These are phyloP conservation scores for Podiceps cristatus DNA, from an alignment of 2,113 vertebrate genomes.

Conservation along the genomic window DNA sequence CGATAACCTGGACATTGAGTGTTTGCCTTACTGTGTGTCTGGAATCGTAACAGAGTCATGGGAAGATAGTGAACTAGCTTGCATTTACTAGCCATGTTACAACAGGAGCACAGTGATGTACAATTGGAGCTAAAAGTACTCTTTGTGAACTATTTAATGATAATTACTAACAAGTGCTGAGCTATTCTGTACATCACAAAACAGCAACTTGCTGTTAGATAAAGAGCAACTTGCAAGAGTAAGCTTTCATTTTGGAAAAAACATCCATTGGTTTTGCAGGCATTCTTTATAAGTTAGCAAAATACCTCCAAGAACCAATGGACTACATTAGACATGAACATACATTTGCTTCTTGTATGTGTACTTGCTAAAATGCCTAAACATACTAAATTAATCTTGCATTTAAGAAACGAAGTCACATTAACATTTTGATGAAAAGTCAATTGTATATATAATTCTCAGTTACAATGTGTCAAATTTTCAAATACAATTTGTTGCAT, in stretches of 20 bases:
- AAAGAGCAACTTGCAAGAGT: neutral
- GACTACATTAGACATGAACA: neutral
- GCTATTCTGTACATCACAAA: neutral
- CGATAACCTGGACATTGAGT: neutral
- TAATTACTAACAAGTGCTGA: neutral
- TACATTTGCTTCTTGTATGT: neutral
- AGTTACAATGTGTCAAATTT: neutral
- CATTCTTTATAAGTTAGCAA: neutral
- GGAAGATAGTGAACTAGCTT: neutral
- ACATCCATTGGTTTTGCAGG: neutral
- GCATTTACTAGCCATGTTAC: neutral
- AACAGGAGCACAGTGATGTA: neutral
- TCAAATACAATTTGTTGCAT: too few relatives aligned
- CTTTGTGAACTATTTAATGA: neutral
- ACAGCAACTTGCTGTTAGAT: neutral
- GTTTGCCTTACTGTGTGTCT: neutral
- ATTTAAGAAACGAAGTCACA: neutral
- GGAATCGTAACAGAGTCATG: neutral
- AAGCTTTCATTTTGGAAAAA: neutral
- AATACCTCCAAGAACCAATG: neutral
- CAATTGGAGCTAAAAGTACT: neutral
- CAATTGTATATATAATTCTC: neutral
- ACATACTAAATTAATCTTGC: neutral
- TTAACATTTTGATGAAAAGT: neutral
- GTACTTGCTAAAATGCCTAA: neutral